A percentile compares a stretch with the other conserved stretches of the same genome.
These are phyloP conservation scores for Cheilosia impressa DNA, from an alignment of 2,888 invertebrate species.

Conservation along the genomic window DNA sequence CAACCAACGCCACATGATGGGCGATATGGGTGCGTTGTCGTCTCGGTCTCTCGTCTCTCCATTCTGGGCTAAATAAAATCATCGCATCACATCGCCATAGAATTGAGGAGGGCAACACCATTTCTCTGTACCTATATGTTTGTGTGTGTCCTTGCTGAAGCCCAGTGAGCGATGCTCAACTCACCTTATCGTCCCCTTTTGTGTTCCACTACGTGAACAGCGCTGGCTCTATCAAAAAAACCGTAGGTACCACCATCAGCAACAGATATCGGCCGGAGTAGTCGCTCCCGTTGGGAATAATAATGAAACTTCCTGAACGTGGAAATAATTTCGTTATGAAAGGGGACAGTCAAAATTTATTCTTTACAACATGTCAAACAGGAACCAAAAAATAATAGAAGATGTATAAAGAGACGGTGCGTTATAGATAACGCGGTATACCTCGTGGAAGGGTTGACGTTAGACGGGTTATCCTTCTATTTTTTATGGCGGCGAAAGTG, in stretches of 20 bases:
- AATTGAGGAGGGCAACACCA: constrained; percentile 11
- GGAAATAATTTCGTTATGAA: constrained; percentile 69
- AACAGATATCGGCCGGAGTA: constrained; percentile 64
- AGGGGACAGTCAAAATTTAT: constrained; percentile 68
- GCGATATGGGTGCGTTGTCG: constrained; percentile 36
- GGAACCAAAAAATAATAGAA: constrained; percentile 1
- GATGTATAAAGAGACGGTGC: constrained; percentile 25
- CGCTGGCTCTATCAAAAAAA: neutral
- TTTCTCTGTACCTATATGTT: neutral
- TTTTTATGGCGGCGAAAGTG: constrained; percentile 12
- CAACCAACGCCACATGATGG: constrained; percentile 46
- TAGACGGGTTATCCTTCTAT: constrained; percentile 10
- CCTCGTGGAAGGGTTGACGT: constrained; percentile 55
- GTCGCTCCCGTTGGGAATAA: constrained; percentile 64
- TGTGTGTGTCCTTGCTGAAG: constrained; percentile 22
- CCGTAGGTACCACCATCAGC: constrained; percentile 53
- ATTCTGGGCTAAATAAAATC: constrained; percentile 35
- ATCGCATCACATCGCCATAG: constrained; percentile 44
- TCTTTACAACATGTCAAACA: constrained; percentile 61
- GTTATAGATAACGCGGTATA: constrained; percentile 47
- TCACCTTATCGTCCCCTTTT: constrained; percentile 71
- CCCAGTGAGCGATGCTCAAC: constrained; percentile 65
- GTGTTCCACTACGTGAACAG: constrained; percentile 28
- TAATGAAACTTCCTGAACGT: constrained; percentile 63
- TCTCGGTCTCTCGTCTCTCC: constrained; percentile 1